Conservation (phyloP, 2,888 invertebrate genomes). For the Drosophila hamatofila region DNA sequence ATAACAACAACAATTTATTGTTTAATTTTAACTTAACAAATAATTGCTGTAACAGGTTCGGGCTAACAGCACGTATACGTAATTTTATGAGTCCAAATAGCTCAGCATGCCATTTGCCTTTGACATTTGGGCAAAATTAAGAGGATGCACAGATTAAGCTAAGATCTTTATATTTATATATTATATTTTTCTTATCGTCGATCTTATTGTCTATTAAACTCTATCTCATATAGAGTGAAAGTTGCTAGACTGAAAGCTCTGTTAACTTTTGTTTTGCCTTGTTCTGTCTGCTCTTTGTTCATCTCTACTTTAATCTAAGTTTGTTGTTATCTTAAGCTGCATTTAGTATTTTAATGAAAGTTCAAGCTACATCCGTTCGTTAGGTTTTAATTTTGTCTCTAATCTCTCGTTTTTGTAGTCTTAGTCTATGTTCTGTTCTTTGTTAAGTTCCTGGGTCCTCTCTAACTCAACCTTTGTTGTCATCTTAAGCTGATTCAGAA, state of each 20-base stretch:
- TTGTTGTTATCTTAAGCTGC: not conserved
- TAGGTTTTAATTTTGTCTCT: not conserved
- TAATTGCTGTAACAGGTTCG: conserved; percentile 59
- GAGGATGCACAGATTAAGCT: not conserved
- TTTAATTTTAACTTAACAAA: conserved; percentile 59
- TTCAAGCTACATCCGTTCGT: not conserved
- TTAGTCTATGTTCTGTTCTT: not conserved
- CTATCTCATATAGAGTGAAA: not conserved
- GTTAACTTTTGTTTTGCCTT: not conserved
- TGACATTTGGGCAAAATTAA: conserved; percentile 7
- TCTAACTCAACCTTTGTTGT: not conserved
- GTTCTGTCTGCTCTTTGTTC: not conserved
- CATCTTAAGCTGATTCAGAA: not conserved
- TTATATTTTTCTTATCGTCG: not conserved
- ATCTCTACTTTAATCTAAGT: not conserved
- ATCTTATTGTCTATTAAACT: conserved; percentile 7
- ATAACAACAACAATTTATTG: conserved; percentile 53
- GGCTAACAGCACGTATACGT: conserved; percentile 53
- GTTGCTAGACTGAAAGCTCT: not conserved
- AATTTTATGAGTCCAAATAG: conserved; percentile 45
- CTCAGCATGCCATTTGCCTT: conserved; percentile 44
- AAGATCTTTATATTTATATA: not conserved
- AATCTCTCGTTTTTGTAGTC: not conserved
- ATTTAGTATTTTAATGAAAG: not conserved
- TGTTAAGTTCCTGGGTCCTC: not conserved